Base-by-base conservation (phyloP, 2,888 invertebrate genomes). In the Chloromyia formosa region DNA sequence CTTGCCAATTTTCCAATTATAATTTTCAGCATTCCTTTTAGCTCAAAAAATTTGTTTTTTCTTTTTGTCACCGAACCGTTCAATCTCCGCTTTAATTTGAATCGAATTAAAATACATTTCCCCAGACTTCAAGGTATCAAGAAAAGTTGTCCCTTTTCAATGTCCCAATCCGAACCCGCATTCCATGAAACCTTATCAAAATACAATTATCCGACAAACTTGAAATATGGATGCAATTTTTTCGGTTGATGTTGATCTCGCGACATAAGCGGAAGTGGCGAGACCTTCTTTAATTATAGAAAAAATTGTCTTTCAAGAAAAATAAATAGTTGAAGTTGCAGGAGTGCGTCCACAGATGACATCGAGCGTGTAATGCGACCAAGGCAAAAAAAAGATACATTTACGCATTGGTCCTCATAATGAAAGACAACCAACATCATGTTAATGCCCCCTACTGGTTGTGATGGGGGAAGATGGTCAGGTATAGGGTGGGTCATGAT, bases 211-310 rank as follows among this genome's bases (percentile, higher is more conserved):
- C 49, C 14, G 49, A 49, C 14, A n/a, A 7, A 49, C 49, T 49
- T 49, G 49, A 49, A 49, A n/a, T 12, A 49, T 49, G 49, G 49
- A 49, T 49, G 49, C 14, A n/a, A n/a, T n/a, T n/a, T 49, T n/a
- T 49, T 49, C 16, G 14, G 10, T 49, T 49, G 5, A 49, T 7
- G 12, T 10, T n/a, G 14, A 49, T 7, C 12, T 49, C 49, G 2
- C 12, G 10, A 49, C 49, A 12, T 49, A 49, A 49, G 16, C 49
- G 49, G 49, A 49, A 49, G 49, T 49, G 1, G 16, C 14, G 12
- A 49, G 49, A 3, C 12, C 14, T 49, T 49, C 49, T 49, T 12
- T 49, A 49, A 49, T 7, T 49, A n/a, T 49, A 12, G 49, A 49
- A 49, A 12, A 12, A 49, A 49, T 12, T 12, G 12, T 12, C 1